Evolutionary conservation across 2,113 vertebrate genomes (phyloP).

Genomic region (Hippocampus mohnikei): DNA sequence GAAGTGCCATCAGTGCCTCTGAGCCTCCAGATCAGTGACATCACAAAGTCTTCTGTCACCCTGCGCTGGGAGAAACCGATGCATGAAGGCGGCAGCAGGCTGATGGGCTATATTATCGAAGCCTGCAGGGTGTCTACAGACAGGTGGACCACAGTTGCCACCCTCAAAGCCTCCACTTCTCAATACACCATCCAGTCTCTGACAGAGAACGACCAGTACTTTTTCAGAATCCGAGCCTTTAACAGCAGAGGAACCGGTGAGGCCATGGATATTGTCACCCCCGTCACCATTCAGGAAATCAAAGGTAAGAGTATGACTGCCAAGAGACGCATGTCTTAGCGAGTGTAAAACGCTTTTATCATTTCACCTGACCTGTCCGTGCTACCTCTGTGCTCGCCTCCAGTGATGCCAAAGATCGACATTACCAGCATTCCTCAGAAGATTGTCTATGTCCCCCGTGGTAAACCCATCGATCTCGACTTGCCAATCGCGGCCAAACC

Average conservation of each 20-base stretch:
- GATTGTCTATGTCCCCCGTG: slow-evolving; percentile 83
- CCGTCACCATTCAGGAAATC: slow-evolving; percentile 86
- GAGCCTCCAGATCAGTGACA: slow-evolving; percentile 82
- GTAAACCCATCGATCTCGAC: slow-evolving; percentile 85
- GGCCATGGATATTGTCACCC: slow-evolving; percentile 85
- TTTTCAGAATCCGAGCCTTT: slow-evolving; percentile 90
- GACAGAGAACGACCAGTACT: slow-evolving; percentile 91
- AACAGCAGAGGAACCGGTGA: slow-evolving; percentile 93
- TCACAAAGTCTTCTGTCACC: slow-evolving; percentile 86
- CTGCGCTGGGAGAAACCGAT: slow-evolving; percentile 90
- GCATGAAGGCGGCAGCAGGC: slow-evolving; percentile 87
- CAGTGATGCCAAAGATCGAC: slow-evolving; percentile 90
- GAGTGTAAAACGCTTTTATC: not conserved
- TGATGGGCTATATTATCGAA: slow-evolving; percentile 88
- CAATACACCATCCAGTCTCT: slow-evolving; percentile 86
- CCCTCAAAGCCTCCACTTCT: slow-evolving; percentile 78
- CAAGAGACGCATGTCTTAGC: not conserved
- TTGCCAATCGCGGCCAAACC: slow-evolving; percentile 88
- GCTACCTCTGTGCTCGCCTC: not conserved
- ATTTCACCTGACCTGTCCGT: not conserved
- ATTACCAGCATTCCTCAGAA: slow-evolving; percentile 89
- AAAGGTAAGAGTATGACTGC: slow-evolving; percentile 74
- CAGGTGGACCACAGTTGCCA: slow-evolving; percentile 86
- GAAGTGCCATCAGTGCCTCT: slow-evolving; percentile 89
- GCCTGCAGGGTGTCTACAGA: slow-evolving; percentile 90